These are phyloP conservation scores for Caenorhabditis macrosperma DNA, from an alignment of 2,888 invertebrate genomes.

Conservation along the genomic window DNA sequence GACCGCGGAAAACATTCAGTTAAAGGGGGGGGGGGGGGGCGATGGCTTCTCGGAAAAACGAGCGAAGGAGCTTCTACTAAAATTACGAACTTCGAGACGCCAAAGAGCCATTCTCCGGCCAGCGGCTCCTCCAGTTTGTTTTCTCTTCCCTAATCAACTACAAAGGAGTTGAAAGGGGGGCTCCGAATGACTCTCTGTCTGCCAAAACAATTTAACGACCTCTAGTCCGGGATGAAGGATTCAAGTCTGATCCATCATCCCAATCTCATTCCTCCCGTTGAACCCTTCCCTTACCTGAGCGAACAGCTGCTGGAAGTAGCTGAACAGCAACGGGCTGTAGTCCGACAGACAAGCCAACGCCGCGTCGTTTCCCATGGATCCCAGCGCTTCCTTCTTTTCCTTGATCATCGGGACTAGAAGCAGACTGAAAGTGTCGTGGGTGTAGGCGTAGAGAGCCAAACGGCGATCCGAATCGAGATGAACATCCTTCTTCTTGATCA, in stretches of 20 bases:
- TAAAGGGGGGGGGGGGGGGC: no score
- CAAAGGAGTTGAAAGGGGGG: conserved; percentile 1
- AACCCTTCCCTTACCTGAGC: conserved; percentile 87
- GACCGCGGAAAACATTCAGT: conserved; percentile 17
- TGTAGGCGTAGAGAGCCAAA: conserved; percentile 92
- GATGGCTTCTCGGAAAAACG: not conserved
- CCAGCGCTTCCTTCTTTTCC: conserved; percentile 97
- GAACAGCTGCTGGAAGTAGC: conserved; percentile 98
- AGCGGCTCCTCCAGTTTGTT: conserved; percentile 13
- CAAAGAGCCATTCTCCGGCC: not conserved
- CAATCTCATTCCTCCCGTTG: not conserved
- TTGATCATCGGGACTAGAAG: conserved; percentile 95
- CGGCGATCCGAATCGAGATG: conserved; percentile 86
- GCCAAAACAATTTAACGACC: conserved; percentile 52
- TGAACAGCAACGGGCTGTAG: conserved; percentile 94
- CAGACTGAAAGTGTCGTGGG: conserved; percentile 94
- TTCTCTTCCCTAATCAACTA: conserved; percentile 48
- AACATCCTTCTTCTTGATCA: conserved; percentile 67
- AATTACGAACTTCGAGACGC: conserved; percentile 11
- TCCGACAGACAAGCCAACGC: conserved; percentile 96
- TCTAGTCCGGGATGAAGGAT: not conserved
- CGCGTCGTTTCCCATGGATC: conserved; percentile 99
- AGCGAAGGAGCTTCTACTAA: conserved; percentile 3
- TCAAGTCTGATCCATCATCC: conserved; percentile 4
- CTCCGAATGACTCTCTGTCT: conserved; percentile 18